Evolutionary conservation across 2,797 vertebrate genomes (phyloP).

Genomic region (Sebastes elongatus): DNA sequence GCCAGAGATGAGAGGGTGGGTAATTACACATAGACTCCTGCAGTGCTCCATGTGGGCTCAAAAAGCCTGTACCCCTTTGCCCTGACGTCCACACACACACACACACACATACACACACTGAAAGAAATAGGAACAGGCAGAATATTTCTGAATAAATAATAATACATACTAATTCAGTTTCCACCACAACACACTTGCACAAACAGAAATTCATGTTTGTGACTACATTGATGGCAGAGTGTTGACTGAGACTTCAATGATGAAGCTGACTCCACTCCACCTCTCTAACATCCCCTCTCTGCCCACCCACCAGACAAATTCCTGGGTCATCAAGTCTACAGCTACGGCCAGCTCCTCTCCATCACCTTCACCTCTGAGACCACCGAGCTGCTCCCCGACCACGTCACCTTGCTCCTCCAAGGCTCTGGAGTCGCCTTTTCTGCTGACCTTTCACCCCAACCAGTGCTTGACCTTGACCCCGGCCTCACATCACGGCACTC

Average conservation of each 20-base stretch:
- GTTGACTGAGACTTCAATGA: background rate
- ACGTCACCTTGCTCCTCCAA: conserved; percentile 82
- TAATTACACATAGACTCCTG: conserved; percentile 60
- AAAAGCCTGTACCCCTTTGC: conserved; percentile 14
- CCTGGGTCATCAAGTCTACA: conserved; percentile 85
- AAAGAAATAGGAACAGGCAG: background rate
- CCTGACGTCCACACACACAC: background rate
- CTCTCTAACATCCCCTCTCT: conserved; percentile 36
- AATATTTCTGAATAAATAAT: background rate
- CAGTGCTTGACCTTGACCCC: background rate
- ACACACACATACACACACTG: background rate
- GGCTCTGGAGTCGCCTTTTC: conserved; percentile 80
- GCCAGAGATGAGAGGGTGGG: conserved; percentile 62
- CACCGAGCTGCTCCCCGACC: conserved; percentile 52
- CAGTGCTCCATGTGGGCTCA: conserved; percentile 29
- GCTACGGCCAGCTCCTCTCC: conserved; percentile 87
- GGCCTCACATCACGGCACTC: conserved; percentile 42
- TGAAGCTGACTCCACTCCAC: conserved; percentile 19
- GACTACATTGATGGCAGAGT: background rate
- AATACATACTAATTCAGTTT: background rate
- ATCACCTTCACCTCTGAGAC: conserved; percentile 81
- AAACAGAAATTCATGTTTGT: background rate
- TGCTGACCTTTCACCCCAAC: conserved; percentile 54
- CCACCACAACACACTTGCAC: background rate
- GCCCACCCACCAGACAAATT: conserved; percentile 83